Evolutionary conservation across 2,888 invertebrate species (phyloP).

Genomic region (Pristionchus mayeri): DNA sequence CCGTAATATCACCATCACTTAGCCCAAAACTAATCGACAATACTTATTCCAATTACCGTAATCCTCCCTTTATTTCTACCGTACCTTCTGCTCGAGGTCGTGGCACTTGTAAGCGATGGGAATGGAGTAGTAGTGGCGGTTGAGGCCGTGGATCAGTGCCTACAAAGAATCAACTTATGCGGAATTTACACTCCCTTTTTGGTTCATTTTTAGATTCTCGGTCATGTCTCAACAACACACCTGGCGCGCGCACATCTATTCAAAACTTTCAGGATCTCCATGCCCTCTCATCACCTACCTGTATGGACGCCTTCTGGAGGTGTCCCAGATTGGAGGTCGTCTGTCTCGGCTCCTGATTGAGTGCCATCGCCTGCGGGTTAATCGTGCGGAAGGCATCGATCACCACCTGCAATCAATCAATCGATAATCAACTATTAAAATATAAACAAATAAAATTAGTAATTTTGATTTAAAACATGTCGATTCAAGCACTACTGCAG

Average conservation of each 20-base stretch:
- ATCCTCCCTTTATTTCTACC: not conserved
- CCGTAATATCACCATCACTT: too few relatives aligned
- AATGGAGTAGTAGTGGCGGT: slow-evolving; percentile 98
- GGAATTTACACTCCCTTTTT: not conserved
- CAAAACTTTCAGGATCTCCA: not conserved
- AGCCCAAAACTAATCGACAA: not conserved
- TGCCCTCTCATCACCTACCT: slow-evolving; percentile 65
- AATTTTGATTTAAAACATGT: too few relatives aligned
- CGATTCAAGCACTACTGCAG: too few relatives aligned
- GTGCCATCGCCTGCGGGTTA: slow-evolving; percentile 98
- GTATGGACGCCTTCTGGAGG: slow-evolving; percentile 97
- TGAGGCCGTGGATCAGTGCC: slow-evolving; percentile 97
- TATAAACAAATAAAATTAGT: not conserved
- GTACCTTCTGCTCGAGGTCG: slow-evolving; percentile 92
- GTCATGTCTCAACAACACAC: not conserved
- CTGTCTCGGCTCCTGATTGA: slow-evolving; percentile 97
- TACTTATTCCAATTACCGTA: not conserved
- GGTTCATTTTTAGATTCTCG: not conserved
- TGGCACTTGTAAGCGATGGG: slow-evolving; percentile 99
- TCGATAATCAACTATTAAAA: not conserved
- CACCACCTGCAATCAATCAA: slow-evolving; percentile 86
- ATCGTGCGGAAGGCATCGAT: slow-evolving; percentile 99
- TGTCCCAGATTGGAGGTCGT: slow-evolving; percentile 99
- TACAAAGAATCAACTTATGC: not conserved
- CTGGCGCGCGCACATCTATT: not conserved